Base-by-base conservation (phyloP, 2,113 vertebrate genomes). In the Syrrhaptes paradoxus region DNA sequence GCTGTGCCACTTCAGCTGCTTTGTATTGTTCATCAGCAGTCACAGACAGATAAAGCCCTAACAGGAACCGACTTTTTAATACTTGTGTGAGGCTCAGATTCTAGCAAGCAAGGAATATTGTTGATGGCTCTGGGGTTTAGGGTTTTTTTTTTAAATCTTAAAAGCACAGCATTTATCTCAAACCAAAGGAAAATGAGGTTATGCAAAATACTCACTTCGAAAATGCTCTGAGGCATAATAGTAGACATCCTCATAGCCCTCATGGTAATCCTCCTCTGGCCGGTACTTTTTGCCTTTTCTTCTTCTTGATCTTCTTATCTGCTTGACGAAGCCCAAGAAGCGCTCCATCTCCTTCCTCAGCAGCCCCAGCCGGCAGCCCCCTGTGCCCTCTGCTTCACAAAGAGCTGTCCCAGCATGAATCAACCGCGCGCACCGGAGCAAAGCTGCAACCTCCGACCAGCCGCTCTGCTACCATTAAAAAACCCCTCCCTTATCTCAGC, bases 231-330 rank as follows among this genome's bases (percentile, higher is more conserved):
- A 99, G 88, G 98, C 98, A 59, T 99, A 99, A 97, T 99, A 99
- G 98, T 99, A 99, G 94, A 99, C 99, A 94, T 99, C 99, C 98
- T 99, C 99, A 13, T 99, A 99, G 70, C 99, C 99, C 97, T 99
- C 99, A 31, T 99, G 99, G 98, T 99, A 99, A 97, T 99, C 99
- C 98, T 99, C 99, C 97, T 99, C 99, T 1, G 99, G 99, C 32
- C 99, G 98, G 97, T 99, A 99, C 98, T 99, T 99, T 98, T 99
- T 99, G 77, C 99, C 99, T 96, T 99, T 98, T 97, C 99, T 99
- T 96, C 99, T 98, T 96, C 99, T 98, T 1, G 99, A 99, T 89
- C 98, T 98, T 91, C 98, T 97, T 90, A 99, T 99, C 96, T 99
- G 99, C 96, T 98, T 99, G 97, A 99, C 98, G 70, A 99, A 99